A percentile compares a stretch with the other conserved stretches of the same genome.
Conservation (phyloP, 1,140 invertebrate species). For the Diachasma alloeum region DNA sequence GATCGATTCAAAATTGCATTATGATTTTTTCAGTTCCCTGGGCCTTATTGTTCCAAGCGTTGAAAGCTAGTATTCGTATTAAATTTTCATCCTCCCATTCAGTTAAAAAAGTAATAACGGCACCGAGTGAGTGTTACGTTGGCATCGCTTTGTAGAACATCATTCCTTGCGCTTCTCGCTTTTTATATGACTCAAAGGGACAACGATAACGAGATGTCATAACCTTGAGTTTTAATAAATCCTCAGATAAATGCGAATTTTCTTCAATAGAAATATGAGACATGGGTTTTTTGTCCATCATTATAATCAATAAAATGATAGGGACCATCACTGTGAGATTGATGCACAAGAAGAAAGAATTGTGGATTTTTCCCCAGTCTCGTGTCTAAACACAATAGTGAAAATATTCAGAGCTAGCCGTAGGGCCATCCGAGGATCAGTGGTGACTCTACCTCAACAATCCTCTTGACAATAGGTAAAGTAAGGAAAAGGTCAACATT, state of each 20-base stretch:
- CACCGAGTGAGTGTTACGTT: constrained; percentile 20
- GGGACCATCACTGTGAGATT: too few relatives aligned
- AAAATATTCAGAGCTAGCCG: neutral
- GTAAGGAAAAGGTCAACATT: neutral
- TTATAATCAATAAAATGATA: too few relatives aligned
- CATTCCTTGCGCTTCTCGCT: too few relatives aligned
- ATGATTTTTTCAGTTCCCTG: neutral
- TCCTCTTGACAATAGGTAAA: neutral
- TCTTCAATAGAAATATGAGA: too few relatives aligned
- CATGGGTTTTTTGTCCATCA: too few relatives aligned
- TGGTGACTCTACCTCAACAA: neutral
- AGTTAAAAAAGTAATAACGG: constrained; percentile 41
- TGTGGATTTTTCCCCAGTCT: neutral
- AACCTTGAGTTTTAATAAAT: too few relatives aligned
- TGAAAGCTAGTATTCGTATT: constrained; percentile 32
- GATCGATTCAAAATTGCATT: neutral
- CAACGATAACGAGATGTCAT: too few relatives aligned
- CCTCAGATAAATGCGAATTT: too few relatives aligned
- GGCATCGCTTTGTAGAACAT: too few relatives aligned
- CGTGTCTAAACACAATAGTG: neutral
- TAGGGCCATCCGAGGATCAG: too few relatives aligned
- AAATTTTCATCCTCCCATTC: constrained; percentile 50
- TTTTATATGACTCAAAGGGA: too few relatives aligned
- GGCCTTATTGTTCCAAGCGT: constrained; percentile 16
- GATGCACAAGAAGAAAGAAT: too few relatives aligned